Evolutionary conservation across 2,888 invertebrate species (phyloP).

Genomic region (Macrophya annulata): DNA sequence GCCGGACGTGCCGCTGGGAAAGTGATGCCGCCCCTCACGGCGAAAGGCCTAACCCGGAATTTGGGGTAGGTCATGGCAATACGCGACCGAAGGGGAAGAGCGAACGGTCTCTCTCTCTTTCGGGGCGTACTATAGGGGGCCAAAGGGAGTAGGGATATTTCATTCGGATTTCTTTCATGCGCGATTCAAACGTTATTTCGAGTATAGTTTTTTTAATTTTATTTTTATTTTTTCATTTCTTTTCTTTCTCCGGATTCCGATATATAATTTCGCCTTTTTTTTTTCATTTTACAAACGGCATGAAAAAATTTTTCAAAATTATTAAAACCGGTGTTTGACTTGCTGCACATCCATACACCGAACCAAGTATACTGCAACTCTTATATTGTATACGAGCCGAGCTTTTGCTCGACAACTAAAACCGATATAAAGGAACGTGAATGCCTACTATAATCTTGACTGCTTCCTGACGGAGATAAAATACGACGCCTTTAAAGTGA

Average conservation of each 20-base stretch:
- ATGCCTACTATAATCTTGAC: slow-evolving; percentile 34
- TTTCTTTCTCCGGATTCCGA: not conserved
- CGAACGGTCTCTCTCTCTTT: slow-evolving; percentile 46
- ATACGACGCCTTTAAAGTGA: slow-evolving; percentile 41
- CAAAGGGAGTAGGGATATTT: not conserved
- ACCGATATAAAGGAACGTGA: slow-evolving; percentile 18
- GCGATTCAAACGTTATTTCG: not conserved
- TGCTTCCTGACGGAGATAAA: slow-evolving; percentile 41
- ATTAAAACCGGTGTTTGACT: too few species aligned
- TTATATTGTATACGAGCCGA: not conserved
- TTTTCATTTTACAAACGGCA: slow-evolving; percentile 26
- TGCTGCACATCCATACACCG: too few species aligned
- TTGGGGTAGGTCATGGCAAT: slow-evolving; percentile 73
- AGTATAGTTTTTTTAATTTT: not conserved
- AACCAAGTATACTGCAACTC: too few species aligned
- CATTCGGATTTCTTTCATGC: not conserved
- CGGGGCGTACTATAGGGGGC: slow-evolving; percentile 22
- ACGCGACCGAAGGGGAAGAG: slow-evolving; percentile 51
- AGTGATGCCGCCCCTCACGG: slow-evolving; percentile 70
- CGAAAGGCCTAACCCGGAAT: slow-evolving; percentile 73
- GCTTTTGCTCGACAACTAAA: slow-evolving; percentile 12
- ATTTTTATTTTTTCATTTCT: slow-evolving; percentile 32
- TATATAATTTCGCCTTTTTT: not conserved
- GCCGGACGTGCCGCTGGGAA: slow-evolving; percentile 70
- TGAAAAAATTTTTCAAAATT: not conserved